Conservation (phyloP, 2,888 invertebrate species). For the Smittia aterrima region DNA sequence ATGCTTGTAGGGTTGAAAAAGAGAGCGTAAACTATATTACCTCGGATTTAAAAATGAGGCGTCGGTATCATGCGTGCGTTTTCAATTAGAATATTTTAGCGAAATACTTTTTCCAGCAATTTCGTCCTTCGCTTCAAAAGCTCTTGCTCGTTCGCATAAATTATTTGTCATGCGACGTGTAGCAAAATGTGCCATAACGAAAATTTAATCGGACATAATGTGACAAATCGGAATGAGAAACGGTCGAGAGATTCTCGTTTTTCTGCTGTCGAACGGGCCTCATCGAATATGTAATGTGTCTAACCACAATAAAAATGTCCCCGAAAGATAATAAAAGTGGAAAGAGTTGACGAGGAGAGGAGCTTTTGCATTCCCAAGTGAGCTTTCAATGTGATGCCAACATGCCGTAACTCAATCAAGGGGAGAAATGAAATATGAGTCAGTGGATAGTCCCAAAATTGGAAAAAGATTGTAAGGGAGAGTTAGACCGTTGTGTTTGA, state of each 20-base stretch:
- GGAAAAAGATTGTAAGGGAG: background rate
- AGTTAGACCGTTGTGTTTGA: background rate
- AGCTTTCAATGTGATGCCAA: background rate
- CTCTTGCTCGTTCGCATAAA: background rate
- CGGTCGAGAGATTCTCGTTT: background rate
- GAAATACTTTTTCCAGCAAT: too few species aligned
- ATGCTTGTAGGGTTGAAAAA: background rate
- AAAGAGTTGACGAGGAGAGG: background rate
- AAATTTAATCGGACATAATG: slow-evolving; percentile 34
- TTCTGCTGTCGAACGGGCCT: background rate
- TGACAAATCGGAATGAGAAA: slow-evolving; percentile 5
- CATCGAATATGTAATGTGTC: background rate
- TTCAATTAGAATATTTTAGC: slow-evolving; percentile 8
- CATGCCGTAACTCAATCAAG: slow-evolving; percentile 31
- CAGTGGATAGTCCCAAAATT: background rate
- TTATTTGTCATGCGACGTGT: slow-evolving; percentile 13
- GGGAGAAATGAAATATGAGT: slow-evolving; percentile 19
- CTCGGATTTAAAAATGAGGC: background rate
- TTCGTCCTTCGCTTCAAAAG: background rate
- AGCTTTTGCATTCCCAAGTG: background rate
- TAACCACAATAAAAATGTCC: background rate
- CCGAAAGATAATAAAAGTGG: background rate
- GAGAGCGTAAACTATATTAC: background rate
- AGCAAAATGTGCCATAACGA: slow-evolving; percentile 10
- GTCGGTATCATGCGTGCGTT: slow-evolving; percentile 10